These are phyloP conservation scores for Drosophila peninsularis DNA, from an alignment of 2,888 invertebrate species.

Conservation along the genomic window DNA sequence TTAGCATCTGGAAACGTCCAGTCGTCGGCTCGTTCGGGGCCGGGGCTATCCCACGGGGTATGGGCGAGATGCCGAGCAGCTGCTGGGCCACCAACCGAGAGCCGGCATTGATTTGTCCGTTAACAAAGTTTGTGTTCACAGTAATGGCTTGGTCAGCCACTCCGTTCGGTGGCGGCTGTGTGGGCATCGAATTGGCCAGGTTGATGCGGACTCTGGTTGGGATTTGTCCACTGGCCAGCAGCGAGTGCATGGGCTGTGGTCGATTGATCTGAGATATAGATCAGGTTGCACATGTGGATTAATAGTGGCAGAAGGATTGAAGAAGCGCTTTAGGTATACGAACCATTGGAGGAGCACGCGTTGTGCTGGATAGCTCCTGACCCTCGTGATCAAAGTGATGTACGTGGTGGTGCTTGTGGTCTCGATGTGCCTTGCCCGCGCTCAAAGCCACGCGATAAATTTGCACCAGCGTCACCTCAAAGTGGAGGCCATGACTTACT, in stretches of 20 bases:
- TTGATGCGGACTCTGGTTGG: constrained; percentile 86
- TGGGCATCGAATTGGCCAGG: constrained; percentile 83
- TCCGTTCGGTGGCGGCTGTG: constrained; percentile 5
- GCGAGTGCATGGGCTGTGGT: constrained; percentile 85
- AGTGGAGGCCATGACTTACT: constrained; percentile 82
- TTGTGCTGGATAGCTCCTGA: constrained; percentile 87
- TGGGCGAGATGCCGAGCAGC: constrained; percentile 79
- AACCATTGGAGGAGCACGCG: constrained; percentile 85
- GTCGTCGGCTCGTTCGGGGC: constrained; percentile 8
- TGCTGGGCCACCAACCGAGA: constrained; percentile 87
- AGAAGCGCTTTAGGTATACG: constrained; percentile 25
- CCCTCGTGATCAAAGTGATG: constrained; percentile 92
- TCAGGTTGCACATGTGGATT: background rate
- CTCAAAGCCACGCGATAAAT: constrained; percentile 92
- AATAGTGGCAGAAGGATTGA: background rate
- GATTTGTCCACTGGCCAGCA: constrained; percentile 88
- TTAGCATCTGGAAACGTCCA: constrained; percentile 66
- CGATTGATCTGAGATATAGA: constrained; percentile 83
- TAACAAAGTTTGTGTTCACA: constrained; percentile 86
- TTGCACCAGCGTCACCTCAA: constrained; percentile 92
- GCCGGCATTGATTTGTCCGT: constrained; percentile 87
- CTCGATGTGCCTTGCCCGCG: constrained; percentile 94
- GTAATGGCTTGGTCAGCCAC: constrained; percentile 67
- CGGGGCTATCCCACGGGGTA: constrained; percentile 19
- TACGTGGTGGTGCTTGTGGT: constrained; percentile 94